Base-by-base conservation (phyloP, 2,797 vertebrate genomes). In the Poecilia gillii region DNA sequence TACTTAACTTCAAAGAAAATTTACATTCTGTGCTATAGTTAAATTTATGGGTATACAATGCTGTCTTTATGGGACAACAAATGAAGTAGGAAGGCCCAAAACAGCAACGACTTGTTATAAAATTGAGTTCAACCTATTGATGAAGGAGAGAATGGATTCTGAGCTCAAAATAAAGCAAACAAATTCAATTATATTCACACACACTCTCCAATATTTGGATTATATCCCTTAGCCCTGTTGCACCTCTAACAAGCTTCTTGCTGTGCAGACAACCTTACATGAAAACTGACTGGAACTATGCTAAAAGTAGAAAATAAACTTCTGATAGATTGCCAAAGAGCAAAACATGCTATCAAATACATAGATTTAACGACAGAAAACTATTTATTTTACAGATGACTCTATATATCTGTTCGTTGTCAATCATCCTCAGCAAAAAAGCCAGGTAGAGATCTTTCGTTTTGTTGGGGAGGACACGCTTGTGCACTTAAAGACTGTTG, bases 381-480 rank as follows among this genome's bases (percentile, higher is more conserved):
- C 14, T 49, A 43, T 79, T 76, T 88, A 62, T 81, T 53, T 81
- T 85, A n/a, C 87, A 98, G 98, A 97, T 31, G 88, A 95, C 73
- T 89, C 93, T 0, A 90, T 97, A 46, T 97, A 97, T 89, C 93
- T 98, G 75, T 98, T 97, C 75, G 96, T 97, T 81, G 97, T 97
- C 77, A 99, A 97, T 93, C 97, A 98, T 90, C 97, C 97, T 73
- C 77, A 96, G 20, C 77, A 86, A 72, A 94, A 93, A 57, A 96
- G 95, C 93, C 96, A 96, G 1, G 94, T 98, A 46, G 97, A 98
- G 81, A 86, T 97, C 84, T 99, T 99, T 88, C 93, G 88, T 75
- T 97, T 96, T 66, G 76, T 83, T 88, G 84, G 96, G 47, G 94
- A 96, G 20, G 92, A 84, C 86, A 92, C 95, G 86, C 95, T 98